Evolutionary conservation across 2,888 invertebrate genomes (phyloP).

Genomic region (Panopea generosa): DNA sequence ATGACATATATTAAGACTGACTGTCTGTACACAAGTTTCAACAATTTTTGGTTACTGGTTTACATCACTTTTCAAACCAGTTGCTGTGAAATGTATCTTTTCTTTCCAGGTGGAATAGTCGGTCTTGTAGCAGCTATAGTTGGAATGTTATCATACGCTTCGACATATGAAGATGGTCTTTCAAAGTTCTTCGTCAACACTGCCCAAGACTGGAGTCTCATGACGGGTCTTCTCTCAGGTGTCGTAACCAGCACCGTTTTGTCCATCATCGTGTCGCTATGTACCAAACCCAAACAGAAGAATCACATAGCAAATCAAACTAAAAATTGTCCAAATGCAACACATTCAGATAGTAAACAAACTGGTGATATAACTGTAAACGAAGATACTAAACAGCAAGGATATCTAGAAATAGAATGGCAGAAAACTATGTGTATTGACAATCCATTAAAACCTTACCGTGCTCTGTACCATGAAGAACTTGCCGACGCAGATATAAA

Average conservation of each 20-base stretch:
- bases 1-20: too few species aligned
- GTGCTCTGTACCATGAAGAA: slow-evolving; percentile 67
- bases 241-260: slow-evolving; percentile 69
- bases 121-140: slow-evolving; percentile 68
- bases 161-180: slow-evolving; percentile 73
- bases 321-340: not conserved
- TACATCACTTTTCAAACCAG: too few species aligned
- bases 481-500: slow-evolving; percentile 57
- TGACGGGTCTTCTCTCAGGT: slow-evolving; percentile 72
- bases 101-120: slow-evolving; percentile 65
- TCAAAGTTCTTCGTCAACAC: slow-evolving; percentile 74
- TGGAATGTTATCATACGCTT: slow-evolving; percentile 68
- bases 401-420: slow-evolving; percentile 64
- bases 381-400: not conserved
- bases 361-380: not conserved
- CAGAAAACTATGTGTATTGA: slow-evolving; percentile 75
- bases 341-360: not conserved
- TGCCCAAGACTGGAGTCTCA: slow-evolving; percentile 72
- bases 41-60: too few species aligned
- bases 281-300: slow-evolving; percentile 11
- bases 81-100: not conserved
- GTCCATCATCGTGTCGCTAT: slow-evolving; percentile 72
- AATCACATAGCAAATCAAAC: too few species aligned
- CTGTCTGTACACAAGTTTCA: too few species aligned
- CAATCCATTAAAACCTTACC: slow-evolving; percentile 76